Conservation (phyloP, 1,140 invertebrate species). For the Zaprionus camerounensis region DNA sequence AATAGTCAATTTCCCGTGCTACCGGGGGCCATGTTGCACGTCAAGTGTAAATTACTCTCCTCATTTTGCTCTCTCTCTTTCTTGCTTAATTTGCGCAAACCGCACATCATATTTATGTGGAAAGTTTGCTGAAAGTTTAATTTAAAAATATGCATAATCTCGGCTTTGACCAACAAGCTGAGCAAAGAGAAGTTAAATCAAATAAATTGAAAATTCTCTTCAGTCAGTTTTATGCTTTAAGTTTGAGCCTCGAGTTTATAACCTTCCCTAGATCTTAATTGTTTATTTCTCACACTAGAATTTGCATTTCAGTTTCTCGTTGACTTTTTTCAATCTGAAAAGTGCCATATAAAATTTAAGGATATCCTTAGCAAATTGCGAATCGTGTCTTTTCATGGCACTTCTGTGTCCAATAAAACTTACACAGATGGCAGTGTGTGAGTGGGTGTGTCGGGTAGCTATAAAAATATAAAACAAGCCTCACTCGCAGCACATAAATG, state of each 20-base stretch:
- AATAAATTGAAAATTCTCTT: constrained; percentile 48
- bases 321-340: constrained; percentile 2
- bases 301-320: background rate
- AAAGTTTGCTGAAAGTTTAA: constrained; percentile 62
- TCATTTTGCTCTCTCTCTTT: background rate
- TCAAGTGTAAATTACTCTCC: constrained; percentile 68
- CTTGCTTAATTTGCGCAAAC: constrained; percentile 23
- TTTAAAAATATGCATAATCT: constrained; percentile 49
- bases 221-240: constrained; percentile 24
- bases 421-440: background rate
- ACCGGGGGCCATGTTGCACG: constrained; percentile 45
- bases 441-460: constrained; percentile 35
- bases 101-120: constrained; percentile 48
- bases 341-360: background rate
- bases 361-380: background rate
- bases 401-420: constrained; percentile 66
- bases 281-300: constrained; percentile 14
- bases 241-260: background rate
- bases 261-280: constrained; percentile 19
- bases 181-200: constrained; percentile 35
- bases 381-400: constrained; percentile 37
- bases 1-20: constrained; percentile 21
- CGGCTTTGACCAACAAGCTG: constrained; percentile 30
- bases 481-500: constrained; percentile 23
- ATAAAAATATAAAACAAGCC: constrained; percentile 45